Evolutionary conservation across 2,113 vertebrate species (phyloP).

Genomic region (Chamaea fasciata): DNA sequence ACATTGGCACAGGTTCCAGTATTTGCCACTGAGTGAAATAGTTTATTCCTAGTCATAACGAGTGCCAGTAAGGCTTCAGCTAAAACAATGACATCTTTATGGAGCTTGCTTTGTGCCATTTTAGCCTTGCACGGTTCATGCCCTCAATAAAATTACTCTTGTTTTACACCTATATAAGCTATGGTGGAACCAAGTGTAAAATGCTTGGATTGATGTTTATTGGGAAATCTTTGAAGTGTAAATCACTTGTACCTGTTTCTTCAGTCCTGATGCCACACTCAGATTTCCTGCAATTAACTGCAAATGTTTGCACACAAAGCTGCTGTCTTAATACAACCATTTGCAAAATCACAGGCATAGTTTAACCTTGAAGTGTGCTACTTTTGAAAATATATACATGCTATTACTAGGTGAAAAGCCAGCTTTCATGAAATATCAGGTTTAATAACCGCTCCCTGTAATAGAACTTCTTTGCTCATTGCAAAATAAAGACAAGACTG

Average conservation of each 20-base stretch:
- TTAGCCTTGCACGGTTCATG: not conserved
- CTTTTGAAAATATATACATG: not conserved
- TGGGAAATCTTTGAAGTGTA: slow-evolving; percentile 1
- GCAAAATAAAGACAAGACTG: not conserved
- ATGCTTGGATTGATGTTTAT: not conserved
- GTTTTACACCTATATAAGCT: not conserved
- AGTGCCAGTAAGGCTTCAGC: not conserved
- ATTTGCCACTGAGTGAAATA: not conserved
- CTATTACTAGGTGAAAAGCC: not conserved
- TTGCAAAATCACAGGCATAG: not conserved
- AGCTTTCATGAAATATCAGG: not conserved
- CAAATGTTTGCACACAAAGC: not conserved
- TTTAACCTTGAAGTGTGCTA: slow-evolving; percentile 14
- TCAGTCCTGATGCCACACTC: not conserved
- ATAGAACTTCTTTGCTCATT: not conserved
- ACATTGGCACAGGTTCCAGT: not conserved
- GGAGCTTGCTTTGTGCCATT: not conserved
- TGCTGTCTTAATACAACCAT: not conserved
- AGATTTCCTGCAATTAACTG: not conserved
- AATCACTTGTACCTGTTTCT: not conserved
- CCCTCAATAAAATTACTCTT: not conserved
- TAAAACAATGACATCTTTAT: not conserved
- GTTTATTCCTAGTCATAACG: not conserved
- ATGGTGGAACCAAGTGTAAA: not conserved
- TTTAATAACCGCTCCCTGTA: not conserved